phyloP scores from a whole-genome alignment of 2,888 invertebrate species.

The Acleris holmiana region DNA sequence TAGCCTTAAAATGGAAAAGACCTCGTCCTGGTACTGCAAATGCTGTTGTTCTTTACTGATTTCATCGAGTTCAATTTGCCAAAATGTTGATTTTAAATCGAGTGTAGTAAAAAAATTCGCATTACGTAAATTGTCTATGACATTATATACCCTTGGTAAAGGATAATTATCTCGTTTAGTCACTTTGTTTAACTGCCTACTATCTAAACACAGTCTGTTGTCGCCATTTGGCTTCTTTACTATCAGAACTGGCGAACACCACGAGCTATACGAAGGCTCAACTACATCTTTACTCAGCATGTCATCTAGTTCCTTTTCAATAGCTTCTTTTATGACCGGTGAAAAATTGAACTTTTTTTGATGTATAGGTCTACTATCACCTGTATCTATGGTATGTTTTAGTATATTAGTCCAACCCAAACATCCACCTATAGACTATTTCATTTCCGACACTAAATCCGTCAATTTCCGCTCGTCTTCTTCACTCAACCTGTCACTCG shows the following conservation, averaged over 20 bases:
- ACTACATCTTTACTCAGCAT: conserved; percentile 20
- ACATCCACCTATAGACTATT: conserved; percentile 17
- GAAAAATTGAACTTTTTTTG: conserved; percentile 28
- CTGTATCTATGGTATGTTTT: not conserved
- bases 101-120: conserved; percentile 35
- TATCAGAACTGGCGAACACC: conserved; percentile 34
- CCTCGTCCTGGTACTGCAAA: conserved; percentile 31
- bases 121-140: conserved; percentile 37
- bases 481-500: not conserved
- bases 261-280: conserved; percentile 31
- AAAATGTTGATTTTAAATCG: conserved; percentile 48
- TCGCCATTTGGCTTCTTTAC: conserved; percentile 14
- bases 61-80: conserved; percentile 44
- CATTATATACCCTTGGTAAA: conserved; percentile 37
- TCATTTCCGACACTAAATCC: conserved; percentile 18
- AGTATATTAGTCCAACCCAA: conserved; percentile 26
- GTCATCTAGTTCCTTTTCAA: conserved; percentile 18
- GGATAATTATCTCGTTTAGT: conserved; percentile 35
- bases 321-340: conserved; percentile 11
- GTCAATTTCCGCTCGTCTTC: not conserved
- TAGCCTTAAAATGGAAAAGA: conserved; percentile 26
- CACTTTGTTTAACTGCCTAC: conserved; percentile 40
- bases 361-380: conserved; percentile 12
- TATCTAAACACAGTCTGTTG: conserved; percentile 37
- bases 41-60: conserved; percentile 38